Evolutionary conservation across 2,113 vertebrate species (phyloP), one percentile per base, ranked within the genome.

Genomic region (Barbus barbus): DNA sequence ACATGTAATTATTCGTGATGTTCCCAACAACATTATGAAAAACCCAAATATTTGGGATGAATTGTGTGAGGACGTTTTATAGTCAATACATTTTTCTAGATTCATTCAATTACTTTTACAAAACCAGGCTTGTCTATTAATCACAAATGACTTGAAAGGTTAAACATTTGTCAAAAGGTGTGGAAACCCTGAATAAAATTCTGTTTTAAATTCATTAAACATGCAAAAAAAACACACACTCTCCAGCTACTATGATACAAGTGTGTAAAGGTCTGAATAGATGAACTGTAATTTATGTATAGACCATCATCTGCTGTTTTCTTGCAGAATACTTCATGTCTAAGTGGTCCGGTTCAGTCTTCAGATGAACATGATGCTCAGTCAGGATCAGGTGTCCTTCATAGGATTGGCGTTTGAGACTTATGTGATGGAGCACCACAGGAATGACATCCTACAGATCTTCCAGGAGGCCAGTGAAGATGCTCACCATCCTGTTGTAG

Each of bases 351-450:
- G 48, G n/a, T 0, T 31, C 13, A 0, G 24, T 82, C 48, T 8
- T 53, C 26, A 81, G n/a, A 5, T 36, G 60, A 86, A 1, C 58
- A 96, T 96, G 96, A 77, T 51, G 79, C 91, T 98, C 71, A 93
- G 90, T 79, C 85, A 82, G 0, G 95, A 97, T 0, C 96, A 97
- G 86, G 94, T 96, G 78, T 88, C 87, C 6, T 85, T 97, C 81
- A 92, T 96, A 67, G 94, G 95, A 28, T 95, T 95, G 84, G 95
- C 97, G 69, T 97, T 99, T 83, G 95, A 98, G 88, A 93, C 94
- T 0, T 98, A 97, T 56, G 90, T 97, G 86, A 88, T 89, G 11
- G 95, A 97, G 88, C 94, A 97, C 91, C 97, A 99, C 89, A 86
- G 89, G 72, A 93, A 86, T 0, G 96, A 98, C 65, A 88, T 99